phyloP scores from a whole-genome alignment of 1,140 invertebrate genomes.

The Leptopilina boulardi region DNA sequence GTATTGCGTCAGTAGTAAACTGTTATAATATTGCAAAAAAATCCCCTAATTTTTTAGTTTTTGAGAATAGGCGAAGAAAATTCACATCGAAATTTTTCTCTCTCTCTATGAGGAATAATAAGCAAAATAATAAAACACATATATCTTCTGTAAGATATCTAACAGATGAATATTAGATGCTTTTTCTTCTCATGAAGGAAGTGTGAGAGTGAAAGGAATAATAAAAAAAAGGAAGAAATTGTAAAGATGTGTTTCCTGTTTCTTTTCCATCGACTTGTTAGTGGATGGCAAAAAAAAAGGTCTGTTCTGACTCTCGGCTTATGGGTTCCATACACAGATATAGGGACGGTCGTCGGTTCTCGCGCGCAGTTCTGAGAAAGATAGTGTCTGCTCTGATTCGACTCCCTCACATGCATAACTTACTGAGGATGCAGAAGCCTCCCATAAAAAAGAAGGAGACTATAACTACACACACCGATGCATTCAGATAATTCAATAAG shows the following conservation, averaged over 20 bases:
- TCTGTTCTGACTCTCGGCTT: slow-evolving; percentile 15
- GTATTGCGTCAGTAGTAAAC: too few relatives aligned
- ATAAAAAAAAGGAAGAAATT: background rate
- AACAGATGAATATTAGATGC: too few relatives aligned
- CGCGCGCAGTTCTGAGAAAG: background rate
- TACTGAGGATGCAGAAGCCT: slow-evolving; percentile 21
- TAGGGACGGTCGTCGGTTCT: background rate
- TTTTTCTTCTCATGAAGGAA: background rate
- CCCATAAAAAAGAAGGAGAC: background rate
- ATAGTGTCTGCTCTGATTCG: slow-evolving; percentile 11
- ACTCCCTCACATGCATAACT: slow-evolving; percentile 11
- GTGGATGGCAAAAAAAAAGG: slow-evolving; percentile 16
- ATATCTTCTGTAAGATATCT: too few relatives aligned
- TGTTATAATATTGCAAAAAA: too few relatives aligned
- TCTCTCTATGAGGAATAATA: too few relatives aligned
- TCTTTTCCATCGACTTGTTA: slow-evolving; percentile 16
- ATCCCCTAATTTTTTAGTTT: too few relatives aligned
- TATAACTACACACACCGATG: background rate
- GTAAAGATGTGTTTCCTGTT: slow-evolving; percentile 12
- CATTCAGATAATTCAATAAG: slow-evolving; percentile 15
- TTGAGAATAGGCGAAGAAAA: too few relatives aligned
- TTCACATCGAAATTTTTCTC: too few relatives aligned
- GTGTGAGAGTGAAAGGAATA: background rate
- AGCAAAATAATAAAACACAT: too few relatives aligned
- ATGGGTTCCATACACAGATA: slow-evolving; percentile 21